phyloP scores from a whole-genome alignment of 2,113 vertebrate species.

The Apistogramma diplotaenia region DNA sequence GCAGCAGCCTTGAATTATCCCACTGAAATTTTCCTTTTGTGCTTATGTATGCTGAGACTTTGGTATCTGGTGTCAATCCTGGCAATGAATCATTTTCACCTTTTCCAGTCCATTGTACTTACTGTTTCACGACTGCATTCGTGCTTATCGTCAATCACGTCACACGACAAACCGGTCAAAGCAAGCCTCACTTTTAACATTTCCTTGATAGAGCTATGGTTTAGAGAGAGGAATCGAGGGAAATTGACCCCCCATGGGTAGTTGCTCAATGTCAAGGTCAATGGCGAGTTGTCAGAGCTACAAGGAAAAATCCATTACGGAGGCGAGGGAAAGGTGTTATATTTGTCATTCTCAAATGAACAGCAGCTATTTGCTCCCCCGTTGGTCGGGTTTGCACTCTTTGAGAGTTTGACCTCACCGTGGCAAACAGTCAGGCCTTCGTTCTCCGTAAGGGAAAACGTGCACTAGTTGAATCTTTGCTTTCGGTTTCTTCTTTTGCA shows the following conservation, averaged over 20 bases:
- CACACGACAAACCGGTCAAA: slow-evolving; percentile 3
- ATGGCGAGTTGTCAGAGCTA: slow-evolving; percentile 32
- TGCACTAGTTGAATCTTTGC: not conserved
- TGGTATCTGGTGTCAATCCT: not conserved
- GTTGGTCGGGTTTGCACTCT: slow-evolving; percentile 1
- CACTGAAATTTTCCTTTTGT: not conserved
- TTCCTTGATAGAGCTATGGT: slow-evolving; percentile 4
- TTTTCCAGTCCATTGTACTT: not conserved
- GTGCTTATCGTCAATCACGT: not conserved
- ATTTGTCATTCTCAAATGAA: slow-evolving; percentile 62
- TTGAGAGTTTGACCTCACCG: slow-evolving; percentile 9
- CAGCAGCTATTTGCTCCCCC: slow-evolving; percentile 27
- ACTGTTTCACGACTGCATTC: not conserved
- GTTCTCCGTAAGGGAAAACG: not conserved
- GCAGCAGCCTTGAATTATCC: not conserved
- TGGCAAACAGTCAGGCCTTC: not conserved
- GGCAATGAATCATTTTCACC: not conserved
- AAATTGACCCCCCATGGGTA: slow-evolving; percentile 22
- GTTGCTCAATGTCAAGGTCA: slow-evolving; percentile 51
- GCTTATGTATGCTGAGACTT: not conserved
- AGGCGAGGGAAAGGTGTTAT: slow-evolving; percentile 34
- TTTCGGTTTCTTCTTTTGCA: not conserved
- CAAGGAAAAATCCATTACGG: slow-evolving; percentile 56
- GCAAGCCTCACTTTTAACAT: slow-evolving; percentile 9
- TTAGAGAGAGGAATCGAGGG: slow-evolving; percentile 5